Conservation (phyloP, 2,797 vertebrate genomes). For the Cirrhinus molitorella region DNA sequence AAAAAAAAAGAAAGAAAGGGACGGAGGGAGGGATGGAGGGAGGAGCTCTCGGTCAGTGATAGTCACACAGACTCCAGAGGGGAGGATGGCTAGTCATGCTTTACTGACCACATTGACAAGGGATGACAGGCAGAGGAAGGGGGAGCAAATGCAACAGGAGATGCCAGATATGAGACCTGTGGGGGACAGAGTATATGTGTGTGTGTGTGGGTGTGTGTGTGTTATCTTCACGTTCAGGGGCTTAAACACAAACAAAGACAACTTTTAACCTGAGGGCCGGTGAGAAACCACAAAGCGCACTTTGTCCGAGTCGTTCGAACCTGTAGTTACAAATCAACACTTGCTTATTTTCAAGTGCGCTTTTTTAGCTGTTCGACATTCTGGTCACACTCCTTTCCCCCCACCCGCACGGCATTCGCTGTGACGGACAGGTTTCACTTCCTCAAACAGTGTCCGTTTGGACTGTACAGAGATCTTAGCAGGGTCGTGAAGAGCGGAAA, state of each 20-base stretch:
- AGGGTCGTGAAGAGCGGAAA: slow-evolving; percentile 62
- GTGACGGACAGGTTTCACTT: slow-evolving; percentile 60
- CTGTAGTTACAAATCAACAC: slow-evolving; percentile 25
- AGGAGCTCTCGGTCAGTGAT: slow-evolving; percentile 54
- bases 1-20: not conserved
- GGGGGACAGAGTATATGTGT: slow-evolving; percentile 17
- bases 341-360: not conserved
- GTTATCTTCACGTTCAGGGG: slow-evolving; percentile 47
- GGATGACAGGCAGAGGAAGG: slow-evolving; percentile 63
- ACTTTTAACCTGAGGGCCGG: slow-evolving; percentile 37
- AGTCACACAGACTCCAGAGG: slow-evolving; percentile 44
- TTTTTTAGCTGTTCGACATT: slow-evolving; percentile 23
- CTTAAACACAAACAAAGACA: slow-evolving; percentile 48
- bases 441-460: slow-evolving; percentile 55
- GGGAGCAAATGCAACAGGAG: slow-evolving; percentile 60
- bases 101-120: slow-evolving; percentile 74
- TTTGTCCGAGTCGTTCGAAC: not conserved
- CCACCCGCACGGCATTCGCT: not conserved
- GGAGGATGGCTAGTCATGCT: slow-evolving; percentile 68
- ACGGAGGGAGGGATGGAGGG: not conserved
- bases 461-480: slow-evolving; percentile 52
- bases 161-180: slow-evolving; percentile 53
- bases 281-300: slow-evolving; percentile 1
- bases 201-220: slow-evolving; percentile 20
- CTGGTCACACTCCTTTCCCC: not conserved